Conservation (phyloP, 2,888 invertebrate species). For the Microctonus brassicae region DNA sequence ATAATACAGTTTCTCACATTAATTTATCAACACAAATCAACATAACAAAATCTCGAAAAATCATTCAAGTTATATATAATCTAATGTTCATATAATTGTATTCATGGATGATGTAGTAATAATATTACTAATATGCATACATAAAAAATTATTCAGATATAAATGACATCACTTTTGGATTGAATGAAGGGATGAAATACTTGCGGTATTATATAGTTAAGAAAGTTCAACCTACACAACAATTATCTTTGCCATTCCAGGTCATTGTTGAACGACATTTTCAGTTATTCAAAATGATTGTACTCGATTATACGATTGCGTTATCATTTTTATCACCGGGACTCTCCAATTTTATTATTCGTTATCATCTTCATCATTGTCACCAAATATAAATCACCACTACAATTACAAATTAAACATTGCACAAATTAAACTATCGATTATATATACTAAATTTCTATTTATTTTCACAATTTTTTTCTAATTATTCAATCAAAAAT, state of each 20-base stretch:
- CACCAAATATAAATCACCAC: background rate
- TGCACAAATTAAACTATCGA: background rate
- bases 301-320: conserved; percentile 66
- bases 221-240: conserved; percentile 62
- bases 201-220: conserved; percentile 35
- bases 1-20: background rate
- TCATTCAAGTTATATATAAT: background rate
- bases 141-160: too few species aligned
- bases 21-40: background rate
- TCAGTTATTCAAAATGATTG: conserved; percentile 67
- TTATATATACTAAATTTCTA: background rate
- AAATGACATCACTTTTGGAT: background rate
- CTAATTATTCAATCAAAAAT: too few species aligned
- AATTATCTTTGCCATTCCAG: conserved; percentile 65
- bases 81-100: background rate
- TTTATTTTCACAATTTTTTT: background rate
- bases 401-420: too few species aligned
- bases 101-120: background rate
- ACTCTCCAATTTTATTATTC: conserved; percentile 22
- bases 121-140: background rate
- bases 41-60: background rate
- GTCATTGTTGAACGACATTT: conserved; percentile 64
- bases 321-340: conserved; percentile 57
- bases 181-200: background rate
- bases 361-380: background rate